phyloP scores from a whole-genome alignment of 2,888 invertebrate genomes.

The Cloeon dipterum region DNA sequence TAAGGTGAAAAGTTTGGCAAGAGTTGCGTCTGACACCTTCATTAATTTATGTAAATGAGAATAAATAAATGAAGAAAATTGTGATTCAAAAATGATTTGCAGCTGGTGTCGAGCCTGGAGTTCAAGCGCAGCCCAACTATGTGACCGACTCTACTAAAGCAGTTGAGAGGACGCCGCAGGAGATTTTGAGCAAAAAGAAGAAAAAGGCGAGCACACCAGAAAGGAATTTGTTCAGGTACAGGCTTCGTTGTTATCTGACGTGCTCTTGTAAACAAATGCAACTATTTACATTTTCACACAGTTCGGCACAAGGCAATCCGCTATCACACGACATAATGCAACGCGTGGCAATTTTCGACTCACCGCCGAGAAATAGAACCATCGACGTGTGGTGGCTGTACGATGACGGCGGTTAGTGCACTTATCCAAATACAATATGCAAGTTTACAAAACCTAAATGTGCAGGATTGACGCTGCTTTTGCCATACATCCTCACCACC shows the following conservation, averaged over 20 bases:
- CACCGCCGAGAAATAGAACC: slow-evolving; percentile 15
- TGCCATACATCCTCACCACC: slow-evolving; percentile 14
- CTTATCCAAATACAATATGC: no score
- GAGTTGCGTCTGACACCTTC: not conserved
- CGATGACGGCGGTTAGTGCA: slow-evolving; percentile 20
- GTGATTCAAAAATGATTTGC: not conserved
- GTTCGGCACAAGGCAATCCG: not conserved
- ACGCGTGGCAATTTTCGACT: slow-evolving; percentile 2
- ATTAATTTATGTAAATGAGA: not conserved
- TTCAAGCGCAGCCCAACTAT: not conserved
- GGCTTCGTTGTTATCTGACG: no score
- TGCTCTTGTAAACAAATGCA: no score
- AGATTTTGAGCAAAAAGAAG: not conserved
- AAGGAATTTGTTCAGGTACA: no score
- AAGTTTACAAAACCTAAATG: no score
- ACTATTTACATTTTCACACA: no score
- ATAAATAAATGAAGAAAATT: not conserved
- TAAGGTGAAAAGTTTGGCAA: not conserved
- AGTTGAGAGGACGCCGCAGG: not conserved
- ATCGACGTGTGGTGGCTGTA: slow-evolving; percentile 33
- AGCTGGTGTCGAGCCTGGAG: not conserved
- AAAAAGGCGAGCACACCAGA: not conserved
- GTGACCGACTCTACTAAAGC: not conserved
- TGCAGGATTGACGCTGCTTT: slow-evolving; percentile 13
- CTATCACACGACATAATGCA: slow-evolving; percentile 14